Evolutionary conservation across 2,888 invertebrate species (phyloP).

Genomic region (Cantharis flavilabris): DNA sequence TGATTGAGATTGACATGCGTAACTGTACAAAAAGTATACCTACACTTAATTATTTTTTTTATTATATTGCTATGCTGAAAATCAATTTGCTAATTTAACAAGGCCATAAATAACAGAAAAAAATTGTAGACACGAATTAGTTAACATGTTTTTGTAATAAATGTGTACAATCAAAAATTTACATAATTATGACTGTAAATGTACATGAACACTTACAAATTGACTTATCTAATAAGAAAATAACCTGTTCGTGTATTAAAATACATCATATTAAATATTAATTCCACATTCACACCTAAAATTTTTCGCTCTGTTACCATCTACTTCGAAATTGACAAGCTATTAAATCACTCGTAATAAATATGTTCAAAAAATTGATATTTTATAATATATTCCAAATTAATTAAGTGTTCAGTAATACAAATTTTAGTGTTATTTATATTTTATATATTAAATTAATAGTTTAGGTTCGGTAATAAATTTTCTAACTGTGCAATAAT

Average conservation of each 20-base stretch:
- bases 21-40: constrained; percentile 8
- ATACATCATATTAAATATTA: constrained; percentile 20
- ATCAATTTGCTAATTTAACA: constrained; percentile 17
- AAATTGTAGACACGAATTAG: constrained; percentile 7
- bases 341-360: neutral
- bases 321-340: neutral
- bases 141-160: constrained; percentile 21
- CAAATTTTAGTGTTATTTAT: neutral
- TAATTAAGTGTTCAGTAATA: neutral
- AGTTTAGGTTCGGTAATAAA: neutral
- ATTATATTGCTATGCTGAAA: constrained; percentile 7
- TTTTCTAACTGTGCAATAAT: neutral
- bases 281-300: constrained; percentile 21
- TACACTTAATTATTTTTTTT: constrained; percentile 15
- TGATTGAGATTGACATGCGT: constrained; percentile 6
- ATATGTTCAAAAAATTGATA: neutral
- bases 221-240: constrained; percentile 23
- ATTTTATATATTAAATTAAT: neutral
- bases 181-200: constrained; percentile 29
- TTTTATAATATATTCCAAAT: neutral
- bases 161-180: constrained; percentile 28
- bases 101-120: constrained; percentile 15
- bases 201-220: constrained; percentile 25
- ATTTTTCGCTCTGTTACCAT: constrained; percentile 8
- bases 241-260: constrained; percentile 10